phyloP scores from a whole-genome alignment of 2,888 invertebrate genomes.

The Ormyrus nitidulus region DNA sequence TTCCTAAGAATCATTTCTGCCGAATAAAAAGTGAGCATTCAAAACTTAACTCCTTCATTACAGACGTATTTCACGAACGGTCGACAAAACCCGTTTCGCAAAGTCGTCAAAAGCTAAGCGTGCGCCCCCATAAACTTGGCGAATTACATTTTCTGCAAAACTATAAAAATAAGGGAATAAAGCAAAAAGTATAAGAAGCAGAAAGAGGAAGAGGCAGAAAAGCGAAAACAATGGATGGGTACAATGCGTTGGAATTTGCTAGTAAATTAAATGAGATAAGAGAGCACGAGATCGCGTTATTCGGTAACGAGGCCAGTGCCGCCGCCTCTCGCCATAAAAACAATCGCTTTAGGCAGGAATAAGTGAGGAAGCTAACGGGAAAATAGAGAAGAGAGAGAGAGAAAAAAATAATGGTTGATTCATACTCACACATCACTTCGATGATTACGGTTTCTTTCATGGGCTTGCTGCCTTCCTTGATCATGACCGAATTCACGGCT shows the following conservation, averaged over 20 bases:
- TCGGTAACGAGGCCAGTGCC: neutral
- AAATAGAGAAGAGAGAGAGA: slow-evolving; percentile 1
- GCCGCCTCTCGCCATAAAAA: slow-evolving; percentile 16
- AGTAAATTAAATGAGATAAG: slow-evolving; percentile 32
- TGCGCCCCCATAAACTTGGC: slow-evolving; percentile 13
- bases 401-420: slow-evolving; percentile 29
- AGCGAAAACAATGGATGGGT: neutral
- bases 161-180: slow-evolving; percentile 5
- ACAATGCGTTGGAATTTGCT: neutral
- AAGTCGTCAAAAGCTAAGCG: slow-evolving; percentile 30
- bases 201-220: neutral
- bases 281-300: neutral
- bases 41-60: slow-evolving; percentile 6
- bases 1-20: neutral
- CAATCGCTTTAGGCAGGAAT: slow-evolving; percentile 7
- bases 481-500: slow-evolving; percentile 88
- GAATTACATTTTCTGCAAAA: slow-evolving; percentile 18
- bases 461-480: slow-evolving; percentile 84
- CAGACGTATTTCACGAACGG: slow-evolving; percentile 20
- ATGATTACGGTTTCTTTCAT: slow-evolving; percentile 83
- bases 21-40: neutral
- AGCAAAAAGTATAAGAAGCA: neutral
- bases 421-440: slow-evolving; percentile 90
- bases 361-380: neutral
- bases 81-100: slow-evolving; percentile 25